These are phyloP conservation scores for Hyposmocoma kahamanoa DNA, from an alignment of 1,140 invertebrate species.

Conservation along the genomic window DNA sequence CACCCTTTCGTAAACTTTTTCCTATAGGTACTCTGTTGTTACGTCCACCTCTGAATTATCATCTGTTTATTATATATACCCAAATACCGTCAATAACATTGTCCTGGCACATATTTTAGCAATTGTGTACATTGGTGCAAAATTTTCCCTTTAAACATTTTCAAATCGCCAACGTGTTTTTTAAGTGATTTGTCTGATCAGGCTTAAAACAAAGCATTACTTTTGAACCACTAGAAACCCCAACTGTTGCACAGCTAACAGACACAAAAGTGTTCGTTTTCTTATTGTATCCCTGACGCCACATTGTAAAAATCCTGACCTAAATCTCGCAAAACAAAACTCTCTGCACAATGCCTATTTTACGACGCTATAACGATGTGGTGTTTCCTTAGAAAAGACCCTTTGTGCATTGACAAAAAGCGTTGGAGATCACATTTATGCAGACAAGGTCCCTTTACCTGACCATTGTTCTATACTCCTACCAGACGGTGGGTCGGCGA, in stretches of 20 bases:
- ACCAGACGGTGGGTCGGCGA: conserved; percentile 57
- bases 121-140: too few species aligned
- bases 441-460: conserved; percentile 59
- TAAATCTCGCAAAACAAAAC: conserved; percentile 67
- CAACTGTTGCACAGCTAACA: conserved; percentile 9
- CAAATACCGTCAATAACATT: too few species aligned
- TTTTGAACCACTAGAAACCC: conserved; percentile 1
- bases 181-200: too few species aligned
- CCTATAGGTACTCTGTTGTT: too few species aligned
- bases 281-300: conserved; percentile 50
- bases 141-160: too few species aligned
- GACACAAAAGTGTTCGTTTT: conserved; percentile 41
- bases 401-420: conserved; percentile 70
- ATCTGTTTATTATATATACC: too few species aligned
- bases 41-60: too few species aligned
- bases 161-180: too few species aligned
- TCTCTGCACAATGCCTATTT: conserved; percentile 64
- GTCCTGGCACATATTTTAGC: too few species aligned
- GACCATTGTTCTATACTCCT: conserved; percentile 54
- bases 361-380: conserved; percentile 69
- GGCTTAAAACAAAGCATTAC: too few species aligned
- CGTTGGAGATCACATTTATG: conserved; percentile 59
- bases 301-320: conserved; percentile 66
- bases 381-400: conserved; percentile 67
- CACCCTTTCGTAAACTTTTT: conserved; percentile 10